Evolutionary conservation across 2,888 invertebrate species (phyloP), one percentile per base, ranked within the genome.

Genomic region (Syrista parreyssii): DNA sequence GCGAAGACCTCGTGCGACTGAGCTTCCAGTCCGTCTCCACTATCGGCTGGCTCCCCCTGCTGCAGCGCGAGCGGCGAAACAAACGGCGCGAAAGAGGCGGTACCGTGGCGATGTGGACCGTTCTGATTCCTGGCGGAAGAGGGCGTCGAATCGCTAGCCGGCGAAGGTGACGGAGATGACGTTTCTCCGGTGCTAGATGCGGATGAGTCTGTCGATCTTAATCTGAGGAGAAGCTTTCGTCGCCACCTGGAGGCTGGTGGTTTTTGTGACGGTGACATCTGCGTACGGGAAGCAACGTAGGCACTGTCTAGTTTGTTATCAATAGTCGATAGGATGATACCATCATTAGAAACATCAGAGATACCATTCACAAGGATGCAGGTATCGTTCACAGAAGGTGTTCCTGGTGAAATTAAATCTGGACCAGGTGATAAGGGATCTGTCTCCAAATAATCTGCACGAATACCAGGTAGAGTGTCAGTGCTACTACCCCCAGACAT

Each of bases 141-240:
- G 30, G 80, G 36, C 79, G 76, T 75, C 76, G 68, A 75, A 75
- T 55, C 84, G 80, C 85, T 86, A 3, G 84, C 84, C 6, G 88
- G 88, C 11, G 87, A 86, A 74, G 89, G 86, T 12, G 88, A 86
- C 74, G 83, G 84, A 75, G 85, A 87, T 32, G 82, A 86, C 40
- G 82, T 81, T 78, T 88, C 87, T 74, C 86, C 86, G 82, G 84
- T 85, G 76, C 87, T 84, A n/a, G 86, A 86, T 76, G 82, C 87
- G 6, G 90, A 84, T 3, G 87, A 88, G 91, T 93, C 84, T 91
- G 89, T 82, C 89, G 93, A 83, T 90, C 92, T 92, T 68, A 93
- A 89, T 84, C 93, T 92, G 74, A 93, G 90, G 30, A 93, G 92
- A 4, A 93, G 92, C 73, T 93, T 93, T 68, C 93, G 92, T 91